Evolutionary conservation across 2,888 invertebrate species (phyloP), one percentile per base, ranked within the genome.

Genomic region (Artemia sinica): DNA sequence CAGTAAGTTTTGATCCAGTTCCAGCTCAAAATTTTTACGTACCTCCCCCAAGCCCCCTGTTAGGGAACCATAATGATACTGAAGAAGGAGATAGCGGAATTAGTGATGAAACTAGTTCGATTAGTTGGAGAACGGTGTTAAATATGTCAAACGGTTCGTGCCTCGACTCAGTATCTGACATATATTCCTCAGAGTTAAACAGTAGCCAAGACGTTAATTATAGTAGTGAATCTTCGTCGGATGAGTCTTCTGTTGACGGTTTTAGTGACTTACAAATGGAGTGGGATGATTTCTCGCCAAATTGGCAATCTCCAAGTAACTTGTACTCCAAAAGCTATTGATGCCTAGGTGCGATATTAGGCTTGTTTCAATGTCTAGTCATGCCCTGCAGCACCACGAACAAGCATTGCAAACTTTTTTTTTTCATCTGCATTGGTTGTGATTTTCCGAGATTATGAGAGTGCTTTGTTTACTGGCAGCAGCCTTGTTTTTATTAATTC

Each of bases 121-220:
- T 91, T 79, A 91, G 91, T 80, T 91, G 91, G 91, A 89, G 91
- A 77, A 90, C 90, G 68, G 91, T 91, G 75, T 82, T 91, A 73
- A 89, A 88, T 77, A 83, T 91, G 67, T 88, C 89, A 74, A 88
- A 88, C 73, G 89, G 90, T 76, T 89, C 89, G 71, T 89, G 89
- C 77, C 81, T 90, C 70, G 90, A 90, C 79, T 88, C 89, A 73
- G 78, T 73, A 50, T 50, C 41, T 51, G 51, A 51, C 67, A 41
- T 50, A 13, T 67, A 67, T 50, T 49, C 49, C 14, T 14, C 67
- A 51, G 67, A 58, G 58, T 14, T 58, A 58, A 41, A 41, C 41
- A 2, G 5, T 41, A 14, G 9, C n/a, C 58, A 58, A 58, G 58
- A 58, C 14, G 41, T 86, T 66, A 86, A 86, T 76, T 86, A 87